Evolutionary conservation across 2,888 invertebrate genomes (phyloP).

Genomic region (Pemphredon lugubris): DNA sequence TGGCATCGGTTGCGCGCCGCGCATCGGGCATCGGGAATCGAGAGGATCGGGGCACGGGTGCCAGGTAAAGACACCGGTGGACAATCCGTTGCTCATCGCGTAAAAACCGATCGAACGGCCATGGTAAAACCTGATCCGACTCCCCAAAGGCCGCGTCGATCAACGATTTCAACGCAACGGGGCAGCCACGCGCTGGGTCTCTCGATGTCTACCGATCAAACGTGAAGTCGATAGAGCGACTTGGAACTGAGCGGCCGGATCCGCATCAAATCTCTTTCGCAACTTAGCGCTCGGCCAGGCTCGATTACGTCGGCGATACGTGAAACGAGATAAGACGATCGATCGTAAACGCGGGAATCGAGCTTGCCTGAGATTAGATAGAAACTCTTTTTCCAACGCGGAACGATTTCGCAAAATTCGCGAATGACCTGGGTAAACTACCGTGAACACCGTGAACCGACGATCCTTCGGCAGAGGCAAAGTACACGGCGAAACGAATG

Average conservation of each 20-base stretch:
- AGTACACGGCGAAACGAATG: slow-evolving; percentile 28
- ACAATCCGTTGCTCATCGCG: slow-evolving; percentile 58
- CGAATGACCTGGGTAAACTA: no score
- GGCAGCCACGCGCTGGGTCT: slow-evolving; percentile 15
- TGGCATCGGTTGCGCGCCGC: slow-evolving; percentile 39
- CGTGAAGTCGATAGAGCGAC: slow-evolving; percentile 30
- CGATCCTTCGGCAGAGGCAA: slow-evolving; percentile 35
- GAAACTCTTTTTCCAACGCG: no score
- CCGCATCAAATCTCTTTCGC: no score
- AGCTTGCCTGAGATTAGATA: no score
- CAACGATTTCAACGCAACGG: slow-evolving; percentile 44
- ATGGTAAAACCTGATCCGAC: slow-evolving; percentile 71
- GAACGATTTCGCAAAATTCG: no score
- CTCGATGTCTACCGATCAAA: no score
- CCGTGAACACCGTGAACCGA: no score
- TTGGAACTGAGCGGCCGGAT: slow-evolving; percentile 27
- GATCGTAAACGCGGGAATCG: no score
- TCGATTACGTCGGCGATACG: no score
- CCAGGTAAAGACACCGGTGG: slow-evolving; percentile 62
- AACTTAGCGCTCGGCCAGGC: no score
- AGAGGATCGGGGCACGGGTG: slow-evolving; percentile 56
- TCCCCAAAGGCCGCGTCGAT: slow-evolving; percentile 68
- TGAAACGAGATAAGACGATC: no score
- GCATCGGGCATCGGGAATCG: no score
- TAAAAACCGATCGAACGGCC: slow-evolving; percentile 60